Conservation (phyloP, 2,797 vertebrate genomes). For the Otolemur crassicaudatus region DNA sequence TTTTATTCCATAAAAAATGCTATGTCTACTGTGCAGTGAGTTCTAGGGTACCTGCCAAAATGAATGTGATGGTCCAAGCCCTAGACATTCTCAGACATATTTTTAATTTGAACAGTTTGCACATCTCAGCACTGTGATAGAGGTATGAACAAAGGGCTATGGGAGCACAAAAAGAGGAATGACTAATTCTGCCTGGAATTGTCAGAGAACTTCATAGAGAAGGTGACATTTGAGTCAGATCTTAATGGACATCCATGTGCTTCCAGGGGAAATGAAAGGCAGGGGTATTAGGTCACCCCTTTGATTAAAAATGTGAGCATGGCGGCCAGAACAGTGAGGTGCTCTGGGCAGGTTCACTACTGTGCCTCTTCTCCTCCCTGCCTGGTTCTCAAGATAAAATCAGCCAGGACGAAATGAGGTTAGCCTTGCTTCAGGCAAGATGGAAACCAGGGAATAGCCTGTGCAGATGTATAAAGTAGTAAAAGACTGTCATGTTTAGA, state of each 20-base stretch:
- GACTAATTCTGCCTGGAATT: neutral
- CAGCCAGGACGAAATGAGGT: neutral
- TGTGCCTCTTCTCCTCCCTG: neutral
- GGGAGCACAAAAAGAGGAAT: neutral
- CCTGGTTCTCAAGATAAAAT: neutral
- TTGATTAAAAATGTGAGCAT: neutral
- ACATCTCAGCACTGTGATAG: neutral
- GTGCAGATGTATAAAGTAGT: neutral
- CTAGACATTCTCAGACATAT: neutral
- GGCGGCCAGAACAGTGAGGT: neutral
- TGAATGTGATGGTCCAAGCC: neutral
- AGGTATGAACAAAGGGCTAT: neutral
- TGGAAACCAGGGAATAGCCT: neutral
- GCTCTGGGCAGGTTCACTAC: neutral
- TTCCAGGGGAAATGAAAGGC: neutral
- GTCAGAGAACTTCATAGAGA: neutral
- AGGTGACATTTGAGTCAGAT: neutral
- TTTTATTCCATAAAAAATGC: slow-evolving; percentile 15
- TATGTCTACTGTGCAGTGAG: neutral
- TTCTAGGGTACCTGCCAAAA: neutral
- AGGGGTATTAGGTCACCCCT: neutral
- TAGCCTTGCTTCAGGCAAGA: neutral
- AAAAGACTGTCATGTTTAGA: neutral
- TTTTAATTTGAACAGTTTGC: slow-evolving; percentile 14
- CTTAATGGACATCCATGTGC: neutral